Evolutionary conservation across 2,888 invertebrate species (phyloP), one percentile per base, ranked within the genome.

Genomic region (Volucella inanis): DNA sequence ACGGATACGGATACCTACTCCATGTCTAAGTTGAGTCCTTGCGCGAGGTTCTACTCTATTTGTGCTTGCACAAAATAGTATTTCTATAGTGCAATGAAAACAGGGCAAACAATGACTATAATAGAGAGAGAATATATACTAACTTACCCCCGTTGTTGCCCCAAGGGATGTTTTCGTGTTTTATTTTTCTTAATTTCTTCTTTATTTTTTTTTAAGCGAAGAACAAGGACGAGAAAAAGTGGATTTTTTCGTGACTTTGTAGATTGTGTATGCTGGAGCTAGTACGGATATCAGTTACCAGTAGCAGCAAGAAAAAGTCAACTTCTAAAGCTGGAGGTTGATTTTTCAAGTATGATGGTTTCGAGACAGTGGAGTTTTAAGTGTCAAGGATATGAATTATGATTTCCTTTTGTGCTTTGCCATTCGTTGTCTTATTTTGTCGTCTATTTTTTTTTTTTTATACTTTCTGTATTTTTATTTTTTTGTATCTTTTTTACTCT

Each of bases 301-400:
- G 31, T 31, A 6, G 31, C 31, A 31, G 31, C 31, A 31, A 31
- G 31, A 31, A 31, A 31, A 62, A 83, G 78, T 72, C 77, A 83
- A 55, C 55, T 50, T 31, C 6, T 31, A 31, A 6, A 31, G 67
- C 65, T 75, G 57, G 57, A 80, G 80, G 85, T 77, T 80, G 76
- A 85, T 81, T 76, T 81, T 85, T 77, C 76, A 85, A 81, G 76
- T 76, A 68, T 62, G 76, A 85, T 72, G 76, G 71, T 81, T 81
- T 77, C 72, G 76, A 85, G 85, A 85, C 85, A 77, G 81, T 80
- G 64, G 72, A 81, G 77, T 77, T 85, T 71, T 59, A 85, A 85
- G 85, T 85, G 85, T 85, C 85, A 85, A 85, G 81, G 85, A 85
- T 85, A 81, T 84, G 80, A 84, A 76, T 81, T 85, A 85, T 85